A percentile compares a stretch with the other conserved stretches of the same genome.
Evolutionary conservation across 2,113 vertebrate species (phyloP).

Genomic region (Carlito syrichta): DNA sequence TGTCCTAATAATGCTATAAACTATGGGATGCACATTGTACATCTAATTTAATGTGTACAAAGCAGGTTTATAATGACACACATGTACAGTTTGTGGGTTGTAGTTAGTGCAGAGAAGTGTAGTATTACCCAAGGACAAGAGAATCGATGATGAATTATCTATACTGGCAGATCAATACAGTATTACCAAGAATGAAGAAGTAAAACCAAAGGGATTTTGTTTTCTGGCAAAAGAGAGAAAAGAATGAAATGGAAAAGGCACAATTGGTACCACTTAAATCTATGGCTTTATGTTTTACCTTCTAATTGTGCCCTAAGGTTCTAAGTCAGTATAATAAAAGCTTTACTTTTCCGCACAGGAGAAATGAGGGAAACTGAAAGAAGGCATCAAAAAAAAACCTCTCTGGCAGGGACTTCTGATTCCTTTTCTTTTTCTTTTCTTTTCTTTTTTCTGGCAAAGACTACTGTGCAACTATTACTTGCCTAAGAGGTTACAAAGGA

Average conservation of each 20-base stretch:
- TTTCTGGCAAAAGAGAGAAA: background rate
- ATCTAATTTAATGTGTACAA: background rate
- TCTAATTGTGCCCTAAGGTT: background rate
- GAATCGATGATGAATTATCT: background rate
- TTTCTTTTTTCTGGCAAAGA: constrained; percentile 17
- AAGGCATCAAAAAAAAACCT: background rate
- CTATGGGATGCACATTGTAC: background rate
- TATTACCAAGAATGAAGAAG: background rate
- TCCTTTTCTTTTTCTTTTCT: constrained; percentile 28
- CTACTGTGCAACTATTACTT: background rate
- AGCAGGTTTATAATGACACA: background rate
- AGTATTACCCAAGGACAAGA: background rate
- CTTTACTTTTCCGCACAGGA: background rate
- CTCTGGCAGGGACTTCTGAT: background rate
- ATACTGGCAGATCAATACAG: background rate
- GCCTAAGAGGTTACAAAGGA: constrained; percentile 21
- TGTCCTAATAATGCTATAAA: background rate
- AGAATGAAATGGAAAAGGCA: background rate
- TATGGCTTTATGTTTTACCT: background rate
- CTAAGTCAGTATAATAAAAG: constrained; percentile 31
- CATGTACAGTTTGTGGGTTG: background rate
- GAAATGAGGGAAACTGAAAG: background rate
- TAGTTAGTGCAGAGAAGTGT: background rate
- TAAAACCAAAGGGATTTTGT: background rate
- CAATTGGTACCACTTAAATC: background rate